Evolutionary conservation across 30 jellyfish, hydroid and myxozoan genomes (phyloP), one percentile per base, ranked within the genome.

Genomic region (Pelagia noctiluca): DNA sequence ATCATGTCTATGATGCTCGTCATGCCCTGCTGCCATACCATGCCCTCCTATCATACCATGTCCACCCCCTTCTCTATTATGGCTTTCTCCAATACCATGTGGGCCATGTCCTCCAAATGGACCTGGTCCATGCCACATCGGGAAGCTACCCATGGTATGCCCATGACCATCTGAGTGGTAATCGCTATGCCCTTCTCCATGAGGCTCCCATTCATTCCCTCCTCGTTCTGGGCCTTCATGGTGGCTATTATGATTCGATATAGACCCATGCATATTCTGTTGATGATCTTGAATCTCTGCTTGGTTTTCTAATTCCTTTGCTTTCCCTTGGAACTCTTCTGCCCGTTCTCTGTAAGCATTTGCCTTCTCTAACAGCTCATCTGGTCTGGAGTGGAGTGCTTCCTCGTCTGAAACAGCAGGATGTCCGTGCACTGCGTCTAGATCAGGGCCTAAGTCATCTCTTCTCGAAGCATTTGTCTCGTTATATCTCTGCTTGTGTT

Each of bases 261-360:
- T 49, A 2, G 86, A 69, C 19, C 88, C 96, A 36, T 73, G 95
- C 1, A 63, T 36, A 31, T 63, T 82, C 29, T 18, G 53, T 35
- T 88, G 93, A 36, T 88, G 97, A 28, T 88, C 92, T 32, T 76
- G 86, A 29, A 88, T 76, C 24, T 78, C 92, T 60, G 97, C 97
- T 32, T 78, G 83, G 57, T 88, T 88, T 50, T 69, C 85, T 28
- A 88, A 54, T 38, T 88, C 97, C 63, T 88, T 78, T 7, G 97
- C 97, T 63, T 88, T 88, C 50, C 91, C 76, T 19, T 79, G 87
- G 47, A 50, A 88, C 35, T 78, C 89, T 22, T 89, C 97, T 0
- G 97, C 97, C 49, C 86, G 29, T 48, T 66, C 82, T 70, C 88
- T 88, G 47, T 63, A 80, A n/a, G 77, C 88, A 70, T 82, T 82